Evolutionary conservation across 2,113 vertebrate genomes (phyloP).

Genomic region (Pheucticus melanocephalus): DNA sequence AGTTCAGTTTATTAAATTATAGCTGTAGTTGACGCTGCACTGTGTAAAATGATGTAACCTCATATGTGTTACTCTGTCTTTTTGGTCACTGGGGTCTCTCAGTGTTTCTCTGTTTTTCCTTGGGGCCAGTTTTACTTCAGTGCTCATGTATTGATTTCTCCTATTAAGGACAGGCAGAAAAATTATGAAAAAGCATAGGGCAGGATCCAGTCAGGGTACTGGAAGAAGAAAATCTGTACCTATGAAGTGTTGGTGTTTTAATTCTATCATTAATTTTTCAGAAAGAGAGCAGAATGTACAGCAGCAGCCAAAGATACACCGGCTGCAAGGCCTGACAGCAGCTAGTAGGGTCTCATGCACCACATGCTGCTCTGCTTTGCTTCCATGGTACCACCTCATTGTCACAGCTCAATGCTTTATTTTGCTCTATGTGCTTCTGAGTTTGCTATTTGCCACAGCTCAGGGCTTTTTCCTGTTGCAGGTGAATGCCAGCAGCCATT

Average conservation of each 20-base stretch:
- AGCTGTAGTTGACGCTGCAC: neutral
- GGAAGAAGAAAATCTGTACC: neutral
- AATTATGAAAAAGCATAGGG: neutral
- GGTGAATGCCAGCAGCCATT: neutral
- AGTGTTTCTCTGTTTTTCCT: neutral
- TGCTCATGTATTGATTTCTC: neutral
- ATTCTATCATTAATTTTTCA: neutral
- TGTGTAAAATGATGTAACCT: neutral
- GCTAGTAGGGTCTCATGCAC: neutral
- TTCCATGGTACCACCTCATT: neutral
- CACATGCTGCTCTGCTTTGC: neutral
- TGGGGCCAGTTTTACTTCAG: neutral
- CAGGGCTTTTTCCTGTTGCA: neutral
- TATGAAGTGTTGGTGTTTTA: neutral
- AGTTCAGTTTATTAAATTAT: neutral
- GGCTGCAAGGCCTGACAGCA: neutral
- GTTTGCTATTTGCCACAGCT: neutral
- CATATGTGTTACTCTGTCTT: neutral
- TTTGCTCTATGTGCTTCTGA: neutral
- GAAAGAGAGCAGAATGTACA: neutral
- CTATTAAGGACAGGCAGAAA: neutral
- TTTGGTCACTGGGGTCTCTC: neutral
- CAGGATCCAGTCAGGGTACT: neutral
- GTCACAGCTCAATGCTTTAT: neutral
- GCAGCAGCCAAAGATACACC: rapidly evolving